Evolutionary conservation across 2,113 vertebrate genomes (phyloP).

Genomic region (Tetraodon nigroviridis): DNA sequence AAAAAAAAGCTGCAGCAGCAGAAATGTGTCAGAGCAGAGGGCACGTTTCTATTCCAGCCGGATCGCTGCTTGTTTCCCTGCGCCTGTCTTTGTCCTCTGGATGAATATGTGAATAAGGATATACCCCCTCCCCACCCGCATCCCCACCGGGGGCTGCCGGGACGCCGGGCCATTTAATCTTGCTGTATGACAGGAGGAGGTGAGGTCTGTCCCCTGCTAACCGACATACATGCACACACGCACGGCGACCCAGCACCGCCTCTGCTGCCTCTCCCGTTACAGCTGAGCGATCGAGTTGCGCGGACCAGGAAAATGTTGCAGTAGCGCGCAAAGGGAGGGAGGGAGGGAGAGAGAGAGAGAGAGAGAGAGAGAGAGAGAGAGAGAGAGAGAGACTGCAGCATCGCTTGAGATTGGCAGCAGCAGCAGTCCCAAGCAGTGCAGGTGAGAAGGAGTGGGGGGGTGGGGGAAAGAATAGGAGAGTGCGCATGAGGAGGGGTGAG

Average conservation of each 20-base stretch:
- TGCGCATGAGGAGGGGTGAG: slow-evolving; percentile 70
- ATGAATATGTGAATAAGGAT: slow-evolving; percentile 68
- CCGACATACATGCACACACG: slow-evolving; percentile 33
- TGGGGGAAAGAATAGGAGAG: slow-evolving; percentile 56
- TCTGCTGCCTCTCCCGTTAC: slow-evolving; percentile 77
- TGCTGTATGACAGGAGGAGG: slow-evolving; percentile 54
- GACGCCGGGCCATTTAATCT: slow-evolving; percentile 67
- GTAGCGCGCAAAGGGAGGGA: slow-evolving; percentile 70
- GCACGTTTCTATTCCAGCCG: slow-evolving; percentile 44
- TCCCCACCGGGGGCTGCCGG: slow-evolving; percentile 57
- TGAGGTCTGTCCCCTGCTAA: slow-evolving; percentile 47
- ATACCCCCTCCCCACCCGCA: too few species aligned
- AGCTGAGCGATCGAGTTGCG: slow-evolving; percentile 85
- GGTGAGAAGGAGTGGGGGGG: slow-evolving; percentile 75
- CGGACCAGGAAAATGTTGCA: slow-evolving; percentile 70
- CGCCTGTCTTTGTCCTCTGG: slow-evolving; percentile 46
- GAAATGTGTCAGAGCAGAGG: slow-evolving; percentile 43
- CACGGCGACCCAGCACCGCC: slow-evolving; percentile 57
- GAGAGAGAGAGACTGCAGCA: slow-evolving; percentile 85
- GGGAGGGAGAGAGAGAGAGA: slow-evolving; percentile 54
- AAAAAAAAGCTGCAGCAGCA: slow-evolving; percentile 62
- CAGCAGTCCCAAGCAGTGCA: slow-evolving; percentile 88
- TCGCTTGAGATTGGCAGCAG: slow-evolving; percentile 79
- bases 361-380: slow-evolving; percentile 42
- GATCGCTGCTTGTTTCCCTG: slow-evolving; percentile 40